Percentiles rank a stretch among this genome's conserved stretches.
Evolutionary conservation across 2,888 invertebrate species (phyloP).

Genomic region (Gisinianus flammeolus): DNA sequence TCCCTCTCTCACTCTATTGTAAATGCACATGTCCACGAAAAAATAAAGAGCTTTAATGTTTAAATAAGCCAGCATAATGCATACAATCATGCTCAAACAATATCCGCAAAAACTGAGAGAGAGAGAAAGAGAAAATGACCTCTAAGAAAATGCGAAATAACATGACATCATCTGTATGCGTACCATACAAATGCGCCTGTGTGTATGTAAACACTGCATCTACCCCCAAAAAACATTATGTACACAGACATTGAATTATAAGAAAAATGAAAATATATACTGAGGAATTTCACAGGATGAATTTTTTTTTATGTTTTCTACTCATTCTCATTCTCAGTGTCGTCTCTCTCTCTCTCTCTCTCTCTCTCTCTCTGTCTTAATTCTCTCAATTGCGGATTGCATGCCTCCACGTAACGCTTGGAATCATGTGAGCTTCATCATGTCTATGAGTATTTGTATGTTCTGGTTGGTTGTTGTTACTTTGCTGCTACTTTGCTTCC

Average conservation of each 20-base stretch:
- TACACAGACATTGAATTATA: neutral
- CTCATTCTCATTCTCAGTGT: neutral
- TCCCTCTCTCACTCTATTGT: no score
- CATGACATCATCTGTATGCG: constrained; percentile 2
- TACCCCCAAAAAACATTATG: neutral
- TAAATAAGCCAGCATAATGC: neutral
- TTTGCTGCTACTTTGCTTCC: no score
- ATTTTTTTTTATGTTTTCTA: constrained; percentile 18
- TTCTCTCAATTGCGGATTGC: neutral
- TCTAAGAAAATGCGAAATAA: constrained; percentile 16
- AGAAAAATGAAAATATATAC: no score
- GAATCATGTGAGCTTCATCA: neutral
- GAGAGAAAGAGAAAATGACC: constrained; percentile 21
- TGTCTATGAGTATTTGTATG: no score
- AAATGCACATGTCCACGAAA: neutral
- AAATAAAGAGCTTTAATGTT: neutral
- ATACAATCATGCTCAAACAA: neutral
- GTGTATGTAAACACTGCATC: constrained; percentile 1
- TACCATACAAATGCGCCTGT: neutral
- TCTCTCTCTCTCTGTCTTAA: neutral
- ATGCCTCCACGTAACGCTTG: constrained; percentile 11
- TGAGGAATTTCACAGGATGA: constrained; percentile 28
- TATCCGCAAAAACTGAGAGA: neutral
- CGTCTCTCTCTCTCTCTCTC: neutral
- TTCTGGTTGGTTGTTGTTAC: no score